Evolutionary conservation across 2,113 vertebrate genomes (phyloP), one percentile per base, ranked within the genome.

Genomic region (Colaptes auratus): DNA sequence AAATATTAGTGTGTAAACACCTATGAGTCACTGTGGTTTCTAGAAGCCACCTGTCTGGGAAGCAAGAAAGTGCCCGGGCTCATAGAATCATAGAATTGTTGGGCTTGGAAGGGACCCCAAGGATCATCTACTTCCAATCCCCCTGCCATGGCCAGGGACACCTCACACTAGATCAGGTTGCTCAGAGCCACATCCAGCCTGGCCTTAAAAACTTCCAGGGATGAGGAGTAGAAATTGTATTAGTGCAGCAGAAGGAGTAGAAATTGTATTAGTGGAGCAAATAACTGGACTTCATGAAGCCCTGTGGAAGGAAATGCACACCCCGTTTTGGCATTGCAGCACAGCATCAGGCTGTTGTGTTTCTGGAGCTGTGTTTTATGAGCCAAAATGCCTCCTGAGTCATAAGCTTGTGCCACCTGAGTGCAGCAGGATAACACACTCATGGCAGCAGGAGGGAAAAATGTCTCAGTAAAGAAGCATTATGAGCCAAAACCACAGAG

Each of bases 261-360:
- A 36, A 36, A 36, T 36, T 36, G 36, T 36, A 36, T 36, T 36
- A n/a, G n/a, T n/a, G 13, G 17, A 76, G 64, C 21, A 60, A 63
- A 42, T 16, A 70, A 23, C 63, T 70, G 70, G 81, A 50, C 28
- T 16, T 18, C 4, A 6, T 33, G 48, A 92, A 82, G 12, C 15
- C 18, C 17, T 18, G 14, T 56, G 44, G 60, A 79, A 76, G 35
- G 18, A 82, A n/a, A 61, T 17, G 16, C 31, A 53, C 28, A 31
- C 12, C 2, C 3, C 8, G 4, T 86, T 92, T 78, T 64, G 35
- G 14, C 25, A 48, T 39, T 0, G 0, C 42, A 5, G 1, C 15
- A 50, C 30, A 79, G 28, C 27, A 70, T 46, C 23, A 46, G 44
- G 17, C 28, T 67, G 0, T 46, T 87, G 30, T 80, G 18, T 48